Evolutionary conservation across 2,888 invertebrate species (phyloP).

Genomic region (Chymomyza caudatula): DNA sequence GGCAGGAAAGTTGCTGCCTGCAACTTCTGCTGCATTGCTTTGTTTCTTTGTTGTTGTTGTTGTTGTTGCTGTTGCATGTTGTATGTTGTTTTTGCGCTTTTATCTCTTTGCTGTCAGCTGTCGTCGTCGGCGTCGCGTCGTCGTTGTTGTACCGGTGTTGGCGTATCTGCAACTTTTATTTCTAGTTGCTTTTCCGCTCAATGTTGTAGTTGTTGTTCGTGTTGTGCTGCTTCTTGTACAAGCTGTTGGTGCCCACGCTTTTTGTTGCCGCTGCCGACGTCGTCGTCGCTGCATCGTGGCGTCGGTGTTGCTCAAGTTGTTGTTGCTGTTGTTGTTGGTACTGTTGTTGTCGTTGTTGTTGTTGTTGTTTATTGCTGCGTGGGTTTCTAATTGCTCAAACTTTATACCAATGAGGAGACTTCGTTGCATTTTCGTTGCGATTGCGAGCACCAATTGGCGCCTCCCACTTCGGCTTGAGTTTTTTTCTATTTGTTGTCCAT

Average conservation of each 20-base stretch:
- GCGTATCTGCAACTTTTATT: slow-evolving; percentile 18
- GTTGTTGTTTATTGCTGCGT: slow-evolving; percentile 74
- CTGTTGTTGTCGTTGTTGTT: slow-evolving; percentile 30
- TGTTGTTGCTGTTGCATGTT: slow-evolving; percentile 1
- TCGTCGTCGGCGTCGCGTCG: slow-evolving; percentile 7
- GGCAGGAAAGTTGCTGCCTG: slow-evolving; percentile 43
- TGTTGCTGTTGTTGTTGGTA: slow-evolving; percentile 19
- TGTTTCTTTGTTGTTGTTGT: slow-evolving; percentile 34
- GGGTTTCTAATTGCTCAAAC: slow-evolving; percentile 76
- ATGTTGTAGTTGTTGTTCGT: slow-evolving; percentile 27
- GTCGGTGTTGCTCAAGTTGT: slow-evolving; percentile 23
- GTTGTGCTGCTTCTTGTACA: slow-evolving; percentile 3
- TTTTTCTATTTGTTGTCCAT: neutral
- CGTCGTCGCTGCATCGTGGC: slow-evolving; percentile 17
- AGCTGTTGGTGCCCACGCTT: neutral
- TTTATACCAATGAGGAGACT: slow-evolving; percentile 72
- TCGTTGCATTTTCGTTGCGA: slow-evolving; percentile 66
- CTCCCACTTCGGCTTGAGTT: slow-evolving; percentile 59
- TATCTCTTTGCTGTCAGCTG: slow-evolving; percentile 48
- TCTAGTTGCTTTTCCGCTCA: slow-evolving; percentile 20
- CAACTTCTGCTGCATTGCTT: neutral
- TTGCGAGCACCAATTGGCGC: slow-evolving; percentile 69
- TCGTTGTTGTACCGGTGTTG: slow-evolving; percentile 16
- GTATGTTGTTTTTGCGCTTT: slow-evolving; percentile 7
- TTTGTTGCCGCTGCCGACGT: neutral